These are phyloP conservation scores for Bradypodion ventrale DNA, from an alignment of 2,797 vertebrate species.

Conservation along the genomic window DNA sequence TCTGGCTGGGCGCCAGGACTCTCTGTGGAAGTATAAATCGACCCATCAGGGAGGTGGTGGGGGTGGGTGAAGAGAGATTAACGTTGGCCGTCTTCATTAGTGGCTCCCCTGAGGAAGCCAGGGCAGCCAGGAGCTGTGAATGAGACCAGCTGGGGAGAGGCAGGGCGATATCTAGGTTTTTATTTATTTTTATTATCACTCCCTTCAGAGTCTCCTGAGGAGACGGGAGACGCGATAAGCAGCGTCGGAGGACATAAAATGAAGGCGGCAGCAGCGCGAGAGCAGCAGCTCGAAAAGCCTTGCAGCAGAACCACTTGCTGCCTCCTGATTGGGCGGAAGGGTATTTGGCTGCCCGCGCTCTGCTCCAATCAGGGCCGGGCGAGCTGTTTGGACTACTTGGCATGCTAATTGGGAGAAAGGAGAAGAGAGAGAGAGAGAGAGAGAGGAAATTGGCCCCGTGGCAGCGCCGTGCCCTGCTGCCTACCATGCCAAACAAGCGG, in stretches of 20 bases:
- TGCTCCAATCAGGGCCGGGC: slow-evolving; percentile 72
- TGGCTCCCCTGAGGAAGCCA: slow-evolving; percentile 75
- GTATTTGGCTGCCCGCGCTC: slow-evolving; percentile 67
- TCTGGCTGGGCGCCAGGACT: slow-evolving; percentile 79
- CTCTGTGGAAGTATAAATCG: slow-evolving; percentile 83
- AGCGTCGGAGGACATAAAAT: slow-evolving; percentile 68
- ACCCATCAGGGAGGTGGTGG: slow-evolving; percentile 77
- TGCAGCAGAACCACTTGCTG: slow-evolving; percentile 50
- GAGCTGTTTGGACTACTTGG: slow-evolving; percentile 75
- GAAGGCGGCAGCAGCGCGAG: no score
- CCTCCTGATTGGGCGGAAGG: slow-evolving; percentile 66
- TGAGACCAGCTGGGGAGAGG: slow-evolving; percentile 74
- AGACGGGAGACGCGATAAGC: slow-evolving; percentile 57
- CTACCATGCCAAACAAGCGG: slow-evolving; percentile 74
- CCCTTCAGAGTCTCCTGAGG: slow-evolving; percentile 66
- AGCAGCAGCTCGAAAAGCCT: slow-evolving; percentile 63
- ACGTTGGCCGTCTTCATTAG: slow-evolving; percentile 84
- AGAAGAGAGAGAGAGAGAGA: no score
- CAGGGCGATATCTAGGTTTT: slow-evolving; percentile 58
- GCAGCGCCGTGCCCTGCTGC: slow-evolving; percentile 72
- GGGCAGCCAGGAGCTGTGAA: slow-evolving; percentile 77
- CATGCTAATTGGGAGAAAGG: slow-evolving; percentile 83
- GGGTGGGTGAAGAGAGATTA: slow-evolving; percentile 78
- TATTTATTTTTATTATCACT: no score
- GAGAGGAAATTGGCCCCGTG: slow-evolving; percentile 69